These are phyloP conservation scores for Colletes latitarsis DNA, from an alignment of 1,140 invertebrate genomes.

Conservation along the genomic window DNA sequence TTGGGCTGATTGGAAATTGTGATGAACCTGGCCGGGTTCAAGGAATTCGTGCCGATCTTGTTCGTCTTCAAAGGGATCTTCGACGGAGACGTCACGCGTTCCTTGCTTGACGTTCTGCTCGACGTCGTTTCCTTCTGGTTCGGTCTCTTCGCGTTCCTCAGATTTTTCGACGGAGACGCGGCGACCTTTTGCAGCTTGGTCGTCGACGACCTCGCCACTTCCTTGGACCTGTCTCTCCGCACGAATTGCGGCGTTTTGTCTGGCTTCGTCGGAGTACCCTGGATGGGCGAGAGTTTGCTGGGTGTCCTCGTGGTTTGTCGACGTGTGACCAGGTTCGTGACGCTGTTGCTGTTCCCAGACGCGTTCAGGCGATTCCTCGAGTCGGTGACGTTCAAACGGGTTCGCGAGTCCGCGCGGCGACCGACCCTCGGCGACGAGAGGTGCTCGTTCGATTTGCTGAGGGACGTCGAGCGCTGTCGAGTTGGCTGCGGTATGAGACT, in stretches of 20 bases:
- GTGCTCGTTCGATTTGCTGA: constrained; percentile 67
- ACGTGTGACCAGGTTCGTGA: constrained; percentile 53
- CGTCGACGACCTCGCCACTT: constrained; percentile 15
- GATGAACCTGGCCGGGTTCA: constrained; percentile 52
- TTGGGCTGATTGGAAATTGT: constrained; percentile 7
- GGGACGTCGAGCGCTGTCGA: constrained; percentile 71
- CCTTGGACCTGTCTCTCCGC: constrained; percentile 22
- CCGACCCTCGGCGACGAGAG: constrained; percentile 68
- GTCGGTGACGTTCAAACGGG: constrained; percentile 37
- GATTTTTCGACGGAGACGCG: constrained; percentile 6
- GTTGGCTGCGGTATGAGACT: constrained; percentile 76
- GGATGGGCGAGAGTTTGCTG: constrained; percentile 72
- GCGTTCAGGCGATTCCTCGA: constrained; percentile 41
- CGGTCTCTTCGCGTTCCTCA: constrained; percentile 41
- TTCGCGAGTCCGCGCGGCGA: constrained; percentile 61
- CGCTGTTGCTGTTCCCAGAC: constrained; percentile 46
- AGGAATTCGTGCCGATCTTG: constrained; percentile 11
- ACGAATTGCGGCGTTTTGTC: constrained; percentile 34
- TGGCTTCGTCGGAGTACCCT: constrained; percentile 73
- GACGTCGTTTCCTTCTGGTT: constrained; percentile 16
- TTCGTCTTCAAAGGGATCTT: constrained; percentile 70
- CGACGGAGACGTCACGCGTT: constrained; percentile 67
- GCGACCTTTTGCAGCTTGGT: constrained; percentile 25
- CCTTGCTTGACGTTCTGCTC: constrained; percentile 45
- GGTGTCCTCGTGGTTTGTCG: constrained; percentile 48